Evolutionary conservation across 2,113 vertebrate species (phyloP), one percentile per base, ranked within the genome.

Genomic region (Dicerorhinus sumatrensis): DNA sequence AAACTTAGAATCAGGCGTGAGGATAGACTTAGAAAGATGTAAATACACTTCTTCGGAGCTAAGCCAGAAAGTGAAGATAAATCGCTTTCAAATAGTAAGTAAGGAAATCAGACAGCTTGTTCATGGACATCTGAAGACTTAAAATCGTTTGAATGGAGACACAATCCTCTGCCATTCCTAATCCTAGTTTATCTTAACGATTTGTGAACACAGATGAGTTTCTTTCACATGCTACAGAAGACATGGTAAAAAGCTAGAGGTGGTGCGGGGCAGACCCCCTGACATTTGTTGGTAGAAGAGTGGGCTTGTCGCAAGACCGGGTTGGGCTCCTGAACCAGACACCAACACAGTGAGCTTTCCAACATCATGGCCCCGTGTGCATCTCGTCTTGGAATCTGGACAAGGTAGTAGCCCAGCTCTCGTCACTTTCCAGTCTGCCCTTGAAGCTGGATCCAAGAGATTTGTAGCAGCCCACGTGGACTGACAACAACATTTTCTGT

Each of bases 391-490:
- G 7, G 33, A 46, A 62, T 10, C n/a, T n/a, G 63, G 33, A 33
- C 36, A 18, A 7, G 18, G 13, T 23, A 33, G 39, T 46, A 60
- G 39, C 80, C 51, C 60, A 2, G 23, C 36, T 29, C 67, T 33
- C 27, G 12, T 10, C 51, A 42, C 69, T 80, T 89, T 80, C 20
- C 27, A 12, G 6, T 79, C 48, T 82, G 56, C 90, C 69, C 83
- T 56, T 95, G 81, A 87, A 82, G 36, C n/a, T 60, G 39, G 29
- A 58, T 73, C 96, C 63, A 62, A 56, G 69, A 56, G 31, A 65
- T 51, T 29, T 58, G 18, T 21, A 48, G 82, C 29, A 39, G 90
- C 63, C 81, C 93, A 48, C 4, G 2, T 4, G 48, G 39, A 46
- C 56, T 42, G 65, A 72, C 33, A 77, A 46, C 54, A 75, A 21